Evolutionary conservation across 2,113 vertebrate genomes (phyloP).

Genomic region (crab-eating macaque (Macaca fascicularis)): T2T-MFA8v1.1 NC_088377.1:122697501-122698000

Average conservation of each 20-base stretch:
- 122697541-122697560: not conserved
- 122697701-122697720: not conserved
- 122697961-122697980: too few species aligned
- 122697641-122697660: not conserved
- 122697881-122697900: too few species aligned
- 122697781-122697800: not conserved
- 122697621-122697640: not conserved
- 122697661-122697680: not conserved
- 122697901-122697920: too few species aligned
- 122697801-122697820: too few species aligned
- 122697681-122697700: not conserved
- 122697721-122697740: not conserved
- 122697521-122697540: not conserved
- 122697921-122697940: too few species aligned
- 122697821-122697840: too few species aligned
- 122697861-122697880: too few species aligned
- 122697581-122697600: not conserved
- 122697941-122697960: too few species aligned
- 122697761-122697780: not conserved
- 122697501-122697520: not conserved
- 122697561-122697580: not conserved
- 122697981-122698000: too few species aligned
- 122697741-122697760: not conserved
- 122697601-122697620: not conserved
- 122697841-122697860: too few species aligned